Base-by-base conservation (phyloP, 2,113 vertebrate genomes). In the Mellivora capensis region DNA sequence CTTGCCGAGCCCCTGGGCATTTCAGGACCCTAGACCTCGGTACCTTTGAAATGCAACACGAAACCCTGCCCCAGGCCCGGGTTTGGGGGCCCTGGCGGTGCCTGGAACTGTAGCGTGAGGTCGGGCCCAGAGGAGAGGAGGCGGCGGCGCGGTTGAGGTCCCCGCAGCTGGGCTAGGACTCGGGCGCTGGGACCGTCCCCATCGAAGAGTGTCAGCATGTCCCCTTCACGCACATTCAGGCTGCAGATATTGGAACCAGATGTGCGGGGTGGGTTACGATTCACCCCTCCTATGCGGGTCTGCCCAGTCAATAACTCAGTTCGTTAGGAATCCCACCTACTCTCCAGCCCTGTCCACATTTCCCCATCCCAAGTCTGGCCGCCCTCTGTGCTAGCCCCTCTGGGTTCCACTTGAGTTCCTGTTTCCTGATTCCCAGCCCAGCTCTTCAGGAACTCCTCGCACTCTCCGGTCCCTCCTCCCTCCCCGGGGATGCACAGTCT, bases 71-170 rank as follows among this genome's bases (percentile, higher is more conserved):
- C 99, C 39, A 99, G 97, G 90, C 99, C 99, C 8, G 99, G 99
- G 72, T 98, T 99, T 39, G 99, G 99, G 95, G 99, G 99, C 3
- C 99, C 99, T 0, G 99, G 98, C 39, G 99, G 99, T 23, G 99
- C 99, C 97, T 99, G 99, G 98, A 99, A 99, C 98, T 99, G 99
- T 95, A 99, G 99, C 31, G 99, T 99, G 97, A 99, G 99, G 76
- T 99, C 99, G 6, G 99, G 99, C 52, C 99, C 99, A 4, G 99
- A 99, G 13, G 99, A 99, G 85, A 99, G 99, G 6, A 99, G 98
- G 95, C 99, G 99, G 98, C 99, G 99, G 82, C 99, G 99, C 54
- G 99, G 99, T 54, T 98, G 99, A 94, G 99, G 99, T 0, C 99
- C 99, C 97, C 99, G 93, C 97, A 99, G 99, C 95, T 99, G 99